phyloP scores from a whole-genome alignment of 2,797 vertebrate species.

The Falco biarmicus region DNA sequence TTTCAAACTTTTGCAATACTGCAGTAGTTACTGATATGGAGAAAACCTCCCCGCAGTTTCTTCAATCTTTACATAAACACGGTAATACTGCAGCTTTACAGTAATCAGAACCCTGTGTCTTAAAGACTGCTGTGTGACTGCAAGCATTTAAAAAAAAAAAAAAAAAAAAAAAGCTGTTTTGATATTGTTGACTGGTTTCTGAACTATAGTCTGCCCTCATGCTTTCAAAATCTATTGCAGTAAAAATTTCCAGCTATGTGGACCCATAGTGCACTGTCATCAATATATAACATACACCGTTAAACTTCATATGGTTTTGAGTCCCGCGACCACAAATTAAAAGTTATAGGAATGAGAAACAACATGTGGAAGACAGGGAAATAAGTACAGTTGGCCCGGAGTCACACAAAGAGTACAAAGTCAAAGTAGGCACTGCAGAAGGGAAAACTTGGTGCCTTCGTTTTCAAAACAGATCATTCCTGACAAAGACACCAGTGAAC shows the following conservation, averaged over 20 bases:
- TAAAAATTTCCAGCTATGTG: not conserved
- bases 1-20: not conserved
- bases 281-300: not conserved
- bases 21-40: not conserved
- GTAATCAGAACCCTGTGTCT: not conserved
- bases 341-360: not conserved
- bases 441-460: not conserved
- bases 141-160: not conserved
- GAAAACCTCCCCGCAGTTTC: not conserved
- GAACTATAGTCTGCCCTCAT: not conserved
- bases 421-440: not conserved
- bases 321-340: not conserved
- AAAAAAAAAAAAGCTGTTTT: not conserved
- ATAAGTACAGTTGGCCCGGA: not conserved
- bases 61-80: not conserved
- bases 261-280: not conserved
- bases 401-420: not conserved
- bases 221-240: not conserved
- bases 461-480: not conserved
- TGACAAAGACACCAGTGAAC: rapidly evolving
- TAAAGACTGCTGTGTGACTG: not conserved
- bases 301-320: not conserved
- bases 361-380: not conserved
- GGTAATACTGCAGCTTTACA: not conserved
- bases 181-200: not conserved